Percentiles rank a stretch among this genome's conserved stretches.
phyloP scores from a whole-genome alignment of 2,797 vertebrate genomes.

The Pteropus rufus region DNA sequence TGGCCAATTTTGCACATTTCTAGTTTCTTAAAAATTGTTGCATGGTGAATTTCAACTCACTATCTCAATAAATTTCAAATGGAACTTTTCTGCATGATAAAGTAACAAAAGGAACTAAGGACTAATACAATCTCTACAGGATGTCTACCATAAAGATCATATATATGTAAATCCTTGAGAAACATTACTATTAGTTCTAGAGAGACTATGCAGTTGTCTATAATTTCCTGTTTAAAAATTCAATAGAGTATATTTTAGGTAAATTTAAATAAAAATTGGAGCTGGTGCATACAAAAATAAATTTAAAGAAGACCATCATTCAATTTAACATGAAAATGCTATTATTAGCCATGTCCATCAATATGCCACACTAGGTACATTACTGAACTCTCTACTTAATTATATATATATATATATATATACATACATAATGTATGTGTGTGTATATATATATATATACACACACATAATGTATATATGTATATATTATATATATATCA shows the following conservation, averaged over 20 bases:
- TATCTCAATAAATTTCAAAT: constrained; percentile 53
- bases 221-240: constrained; percentile 49
- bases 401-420: background rate
- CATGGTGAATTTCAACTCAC: background rate
- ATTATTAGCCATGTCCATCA: background rate
- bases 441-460: background rate
- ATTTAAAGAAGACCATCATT: background rate
- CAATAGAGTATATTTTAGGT: background rate
- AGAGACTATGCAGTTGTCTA: constrained; percentile 4
- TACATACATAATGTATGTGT: background rate
- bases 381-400: background rate
- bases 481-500: background rate
- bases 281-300: background rate
- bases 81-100: constrained; percentile 51
- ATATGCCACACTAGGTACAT: background rate
- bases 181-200: constrained; percentile 6
- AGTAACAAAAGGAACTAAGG: constrained; percentile 26
- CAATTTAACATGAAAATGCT: background rate
- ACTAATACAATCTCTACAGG: constrained; percentile 50
- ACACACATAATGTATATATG: background rate
- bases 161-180: constrained; percentile 58
- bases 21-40: background rate
- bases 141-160: constrained; percentile 41
- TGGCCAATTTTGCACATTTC: constrained; percentile 12
- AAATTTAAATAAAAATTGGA: constrained; percentile 30